Base-by-base conservation (phyloP, 1,140 invertebrate species). In the Heliconius melpomene region DNA sequence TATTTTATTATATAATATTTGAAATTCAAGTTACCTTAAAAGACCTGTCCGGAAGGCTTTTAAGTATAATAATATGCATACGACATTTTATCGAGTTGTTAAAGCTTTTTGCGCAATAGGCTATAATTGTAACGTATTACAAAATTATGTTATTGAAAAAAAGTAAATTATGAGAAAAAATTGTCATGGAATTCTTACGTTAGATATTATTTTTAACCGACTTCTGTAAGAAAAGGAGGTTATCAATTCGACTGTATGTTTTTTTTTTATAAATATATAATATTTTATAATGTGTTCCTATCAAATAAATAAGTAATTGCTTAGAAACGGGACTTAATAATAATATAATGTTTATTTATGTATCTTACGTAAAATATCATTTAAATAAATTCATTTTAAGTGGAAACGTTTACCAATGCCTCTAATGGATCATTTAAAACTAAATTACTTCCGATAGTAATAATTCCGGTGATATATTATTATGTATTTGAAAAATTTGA, bases 31-130 rank as follows among this genome's bases (percentile, higher is more conserved):
- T 66, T 26, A 66, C 54, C 54, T 60, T 60, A 66, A 66, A 26
- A 26, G 23, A 66, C 60, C 13, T 66, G 60, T 66, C 60, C 60
- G 60, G 60, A 66, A 66, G 60, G 26, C 13, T 66, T 66, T 66
- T 66, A 66, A 66, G 23, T 66, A 66, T 66, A 66, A 66, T 66
- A 66, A 26, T 66, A 66, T 66, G 60, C 60, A 29, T 66, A n/a
- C 11, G 60, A 66, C 60, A 66, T 66, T 66, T 66, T 66, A 66
- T 66, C 60, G 9, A 66, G 60, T 16, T 66, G 60, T 66, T 66
- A 18, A 26, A 66, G 23, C n/a, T 60, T 57, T 66, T 66, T 66
- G 60, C 60, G 26, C 60, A 66, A 66, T 29, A 66, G 11, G 26
- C 60, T 29, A 57, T 23, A 23, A 57, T 16, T 66, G 60, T 29